Percentiles rank a stretch among this genome's conserved stretches.
phyloP scores from a whole-genome alignment of 2,113 vertebrate genomes.

The Puffinus mauretanicus region DNA sequence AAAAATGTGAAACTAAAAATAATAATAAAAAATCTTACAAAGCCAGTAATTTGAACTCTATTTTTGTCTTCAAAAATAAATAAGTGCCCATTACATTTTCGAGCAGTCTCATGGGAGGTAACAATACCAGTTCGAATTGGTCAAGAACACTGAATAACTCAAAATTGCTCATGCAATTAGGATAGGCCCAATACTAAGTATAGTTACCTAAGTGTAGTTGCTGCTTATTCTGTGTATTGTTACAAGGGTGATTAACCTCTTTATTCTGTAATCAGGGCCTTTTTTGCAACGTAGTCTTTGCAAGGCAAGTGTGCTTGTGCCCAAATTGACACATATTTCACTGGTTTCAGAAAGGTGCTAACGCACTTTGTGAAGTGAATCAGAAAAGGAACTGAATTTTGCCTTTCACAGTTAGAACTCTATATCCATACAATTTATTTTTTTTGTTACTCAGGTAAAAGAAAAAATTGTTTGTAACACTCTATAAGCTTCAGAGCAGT shows the following conservation, averaged over 20 bases:
- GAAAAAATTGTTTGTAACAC: neutral
- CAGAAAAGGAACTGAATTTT: neutral
- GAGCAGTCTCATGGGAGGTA: neutral
- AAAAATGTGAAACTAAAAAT: neutral
- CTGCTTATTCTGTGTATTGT: neutral
- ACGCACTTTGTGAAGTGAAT: neutral
- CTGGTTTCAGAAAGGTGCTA: neutral
- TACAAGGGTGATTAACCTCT: neutral
- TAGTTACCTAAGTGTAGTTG: neutral
- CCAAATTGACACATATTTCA: neutral
- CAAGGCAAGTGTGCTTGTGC: neutral
- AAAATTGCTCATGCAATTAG: neutral
- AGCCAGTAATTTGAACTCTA: neutral
- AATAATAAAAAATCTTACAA: neutral
- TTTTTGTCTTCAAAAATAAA: conserved; percentile 25
- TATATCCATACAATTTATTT: neutral
- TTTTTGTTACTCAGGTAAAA: neutral
- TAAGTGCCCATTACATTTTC: neutral
- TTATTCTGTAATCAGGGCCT: neutral
- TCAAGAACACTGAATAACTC: neutral
- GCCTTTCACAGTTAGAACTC: neutral
- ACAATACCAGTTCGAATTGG: neutral
- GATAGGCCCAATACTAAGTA: neutral
- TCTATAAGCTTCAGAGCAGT: neutral
- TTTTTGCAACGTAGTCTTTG: neutral